Evolutionary conservation across 2,113 vertebrate genomes (phyloP), one percentile per base, ranked within the genome.

Genomic region (Gymnobelideus leadbeateri): DNA sequence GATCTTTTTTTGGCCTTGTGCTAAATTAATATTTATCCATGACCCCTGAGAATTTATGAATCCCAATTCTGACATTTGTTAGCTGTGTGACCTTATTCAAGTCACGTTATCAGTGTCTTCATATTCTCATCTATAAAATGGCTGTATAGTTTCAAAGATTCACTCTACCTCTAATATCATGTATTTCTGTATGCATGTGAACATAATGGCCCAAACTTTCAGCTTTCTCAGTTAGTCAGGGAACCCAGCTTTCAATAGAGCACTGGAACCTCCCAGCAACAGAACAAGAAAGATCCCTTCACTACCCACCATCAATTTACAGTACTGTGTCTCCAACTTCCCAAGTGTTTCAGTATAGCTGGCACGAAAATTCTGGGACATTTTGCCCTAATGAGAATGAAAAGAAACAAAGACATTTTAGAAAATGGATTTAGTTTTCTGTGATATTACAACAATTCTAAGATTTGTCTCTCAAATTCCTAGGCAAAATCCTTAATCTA

Each of bases 301-400:
- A 91, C 68, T 96, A 98, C 99, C 99, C 96, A 99, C 99, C 99
- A 99, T 98, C 92, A 99, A 98, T 97, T 99, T 99, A 99, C 99
- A 99, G 98, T 99, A 99, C 97, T 99, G 99, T 0, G 99, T 99
- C 98, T 99, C 99, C 98, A 99, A 98, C 97, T 99, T 99, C 97
- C 98, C 99, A 91, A 99, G 98, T 0, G 99, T 99, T 97, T 99
- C 99, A 0, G 98, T 99, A 98, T 99, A 99, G 98, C 99, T 99
- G 43, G 98, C 99, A 3, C 97, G 99, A 96, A 99, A 99, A 99
- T 99, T 99, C 2, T 98, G 98, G 54, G 99, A 99, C 97, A 99
- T 99, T 98, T 99, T 99, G 37, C 98, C 98, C 99, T 99, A 96
- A 3, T 52, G 96, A 95, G 12, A 93, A 97, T 54, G 31, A 77